Base-by-base conservation (phyloP, 2,888 invertebrate species). In the Gymnocheta viridis region DNA sequence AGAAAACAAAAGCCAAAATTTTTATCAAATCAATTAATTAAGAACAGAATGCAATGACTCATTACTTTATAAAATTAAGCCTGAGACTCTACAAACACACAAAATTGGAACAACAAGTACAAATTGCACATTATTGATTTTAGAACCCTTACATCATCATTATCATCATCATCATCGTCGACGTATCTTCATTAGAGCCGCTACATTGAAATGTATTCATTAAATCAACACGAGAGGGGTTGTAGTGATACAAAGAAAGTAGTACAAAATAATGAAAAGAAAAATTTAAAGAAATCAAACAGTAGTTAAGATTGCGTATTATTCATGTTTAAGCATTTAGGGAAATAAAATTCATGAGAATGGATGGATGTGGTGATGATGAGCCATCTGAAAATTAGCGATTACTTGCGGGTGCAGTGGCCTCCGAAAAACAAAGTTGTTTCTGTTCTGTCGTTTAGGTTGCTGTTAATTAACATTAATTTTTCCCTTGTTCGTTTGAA, bases 91-190 rank as follows among this genome's bases (percentile, higher is more conserved):
- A 35, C 12, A 27, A 62, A 38, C 12, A 35, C 35, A 62, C 38
- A 27, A 64, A 72, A 73, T 64, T 54, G 74, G 54, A 60, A 69
- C 60, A 69, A 19, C 41, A 27, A 54, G 12, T 51, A 72, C 24
- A 44, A 80, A 74, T 35, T 62, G 69, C 69, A 69, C 44, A 62
- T 62, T 82, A 82, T 82, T 78, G 82, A 82, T 82, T 82, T 78
- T 64, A 62, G 73, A 82, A 82, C 73, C 78, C 82, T 78, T 82
- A 78, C 62, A 82, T 74, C 58, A 79, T 69, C 76, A 54, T 29
- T 27, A 60, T 24, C 67, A 78, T 74, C 72, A 74, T 62, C 67
- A 82, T 82, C 66, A 74, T 67, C 73, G 73, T 82, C 54, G 32
- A 24, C 10, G 51, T 74, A 19, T 41, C 74, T 49, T 74, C 49